These are phyloP conservation scores for Misgurnus mizolepis DNA, from an alignment of 2,113 vertebrate genomes.

Conservation along the genomic window DNA sequence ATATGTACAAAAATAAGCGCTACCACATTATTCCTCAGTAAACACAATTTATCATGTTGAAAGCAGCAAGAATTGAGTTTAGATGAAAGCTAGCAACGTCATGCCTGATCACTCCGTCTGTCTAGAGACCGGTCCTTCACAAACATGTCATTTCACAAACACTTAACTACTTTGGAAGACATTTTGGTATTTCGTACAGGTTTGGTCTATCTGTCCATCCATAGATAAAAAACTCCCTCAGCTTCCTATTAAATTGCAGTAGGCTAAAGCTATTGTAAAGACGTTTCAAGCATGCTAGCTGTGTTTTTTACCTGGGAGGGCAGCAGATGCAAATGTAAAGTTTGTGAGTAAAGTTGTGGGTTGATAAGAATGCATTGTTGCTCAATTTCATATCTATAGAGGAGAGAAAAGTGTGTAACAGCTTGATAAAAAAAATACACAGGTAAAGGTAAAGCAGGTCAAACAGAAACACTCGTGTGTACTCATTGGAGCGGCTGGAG, in stretches of 20 bases:
- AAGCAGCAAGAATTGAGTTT: not conserved
- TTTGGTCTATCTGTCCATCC: not conserved
- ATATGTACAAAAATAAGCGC: not conserved
- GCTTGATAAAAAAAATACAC: not conserved
- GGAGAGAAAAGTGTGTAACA: conserved; percentile 63
- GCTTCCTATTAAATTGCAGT: no score
- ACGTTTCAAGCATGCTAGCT: no score
- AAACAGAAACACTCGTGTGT: conserved; percentile 19
- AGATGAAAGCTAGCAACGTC: not conserved
- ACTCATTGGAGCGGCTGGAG: not conserved
- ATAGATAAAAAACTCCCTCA: not conserved
- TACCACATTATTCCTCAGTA: not conserved
- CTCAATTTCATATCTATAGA: conserved; percentile 52
- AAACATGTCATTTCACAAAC: no score
- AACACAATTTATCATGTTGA: conserved; percentile 10
- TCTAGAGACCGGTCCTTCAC: not conserved
- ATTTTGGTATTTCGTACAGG: not conserved
- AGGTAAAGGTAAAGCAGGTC: not conserved
- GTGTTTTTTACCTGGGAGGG: no score
- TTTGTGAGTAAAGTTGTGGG: conserved; percentile 64
- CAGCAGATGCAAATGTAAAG: no score
- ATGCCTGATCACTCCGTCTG: not conserved
- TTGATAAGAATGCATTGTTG: no score
- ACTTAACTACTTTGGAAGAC: no score
- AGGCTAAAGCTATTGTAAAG: no score